Base-by-base conservation (phyloP, 1,140 invertebrate genomes). In the Orussus abietinus region DNA sequence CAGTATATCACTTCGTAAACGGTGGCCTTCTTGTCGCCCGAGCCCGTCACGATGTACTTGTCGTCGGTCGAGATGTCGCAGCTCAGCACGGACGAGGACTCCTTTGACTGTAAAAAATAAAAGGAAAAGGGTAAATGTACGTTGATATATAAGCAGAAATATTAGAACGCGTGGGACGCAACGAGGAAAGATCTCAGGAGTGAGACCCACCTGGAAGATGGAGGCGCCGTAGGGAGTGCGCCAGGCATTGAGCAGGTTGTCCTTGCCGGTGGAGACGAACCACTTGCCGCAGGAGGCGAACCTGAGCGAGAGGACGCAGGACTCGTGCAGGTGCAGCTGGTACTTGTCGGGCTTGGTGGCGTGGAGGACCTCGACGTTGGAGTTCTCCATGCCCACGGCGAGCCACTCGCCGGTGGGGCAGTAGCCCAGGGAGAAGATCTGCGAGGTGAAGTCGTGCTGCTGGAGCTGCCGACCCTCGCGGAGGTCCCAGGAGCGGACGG, bases 51-150 rank as follows among this genome's bases (percentile, higher is more conserved):
- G 58, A 99, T 97, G 74, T 92, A 98, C 70, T 96, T 97, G 75
- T 99, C 96, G 71, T 99, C 96, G 14, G 90, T 85, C 41, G 96
- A 98, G 69, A 99, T 98, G 80, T 99, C 96, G 80, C 96, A 99
- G 76, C 93, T 96, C 43, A 99, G 78, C 54, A 99, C 96, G 54
- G 95, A 98, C 47, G 95, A 97, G 17, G 92, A 95, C 79, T 99
- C 96, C 75, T 98, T 98, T 14, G 92, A 96, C 92, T 98, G 82
- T 42, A 83, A 82, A 69, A 59, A 68, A 76, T 20, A 25, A n/a
- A 42, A 19, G 31, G 11, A 18, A 25, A 17, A 31, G 10, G 15
- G 13, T 20, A 10, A 30, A 37, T n/a, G n/a, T n/a, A n/a, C n/a
- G n/a, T n/a, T n/a, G n/a, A n/a, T n/a, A n/a, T n/a, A n/a, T n/a